Evolutionary conservation across 2,888 invertebrate species (phyloP), one percentile per base, ranked within the genome.

Genomic region (Ernsta delagoae): DNA sequence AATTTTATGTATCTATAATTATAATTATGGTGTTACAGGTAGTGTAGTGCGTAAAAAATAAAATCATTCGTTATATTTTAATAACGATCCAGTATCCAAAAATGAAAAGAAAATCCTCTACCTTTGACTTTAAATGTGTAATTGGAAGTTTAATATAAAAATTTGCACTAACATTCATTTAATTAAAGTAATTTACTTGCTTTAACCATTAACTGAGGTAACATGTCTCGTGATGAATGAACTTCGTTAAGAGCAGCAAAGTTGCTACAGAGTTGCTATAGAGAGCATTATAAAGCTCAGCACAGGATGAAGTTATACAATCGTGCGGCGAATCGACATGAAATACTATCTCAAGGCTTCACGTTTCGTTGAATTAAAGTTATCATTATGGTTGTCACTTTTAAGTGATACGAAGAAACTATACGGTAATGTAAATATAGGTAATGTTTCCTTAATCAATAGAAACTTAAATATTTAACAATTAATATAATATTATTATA

Each of bases 241-340:
- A 54, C 66, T 66, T 60, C 66, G 53, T 66, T 66, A 66, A 60
- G 53, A 34, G 36, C 66, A 39, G 59, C 36, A 41, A 53, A 24
- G 53, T 34, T 56, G 34, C 56, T 24, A 24, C 24, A 53, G 24
- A 57, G 57, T 36, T 1, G 50, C n/a, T 36, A n/a, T n/a, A n/a
- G n/a, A n/a, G n/a, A n/a, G n/a, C n/a, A n/a, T n/a, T n/a, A n/a
- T n/a, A n/a, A n/a, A n/a, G n/a, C n/a, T 57, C 12, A 11, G 36
- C 59, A 50, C 57, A 59, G 62, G 57, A 24, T 50, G 56, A 50
- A 50, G 59, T 72, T 72, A 70, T 64, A 70, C 62, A 71, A 73
- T 65, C 54, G 65, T 65, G 67, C 65, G 61, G 31, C 34, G 65
- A 60, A 71, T 68, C 53, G 24, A 24, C 50, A 43, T 62, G 34